Conservation (phyloP, 2,888 invertebrate genomes). For the Endomychus coccineus region DNA sequence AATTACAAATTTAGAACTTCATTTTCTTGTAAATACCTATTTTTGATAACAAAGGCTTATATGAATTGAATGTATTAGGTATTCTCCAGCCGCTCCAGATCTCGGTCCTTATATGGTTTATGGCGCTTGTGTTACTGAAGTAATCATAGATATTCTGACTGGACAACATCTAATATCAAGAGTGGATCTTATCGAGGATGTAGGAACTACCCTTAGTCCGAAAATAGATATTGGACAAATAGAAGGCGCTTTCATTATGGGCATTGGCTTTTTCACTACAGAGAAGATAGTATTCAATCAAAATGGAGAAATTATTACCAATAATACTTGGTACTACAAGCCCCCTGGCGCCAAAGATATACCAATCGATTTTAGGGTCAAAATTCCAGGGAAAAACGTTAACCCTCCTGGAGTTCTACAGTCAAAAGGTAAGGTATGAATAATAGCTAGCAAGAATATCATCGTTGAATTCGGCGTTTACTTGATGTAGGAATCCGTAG, state of each 20-base stretch:
- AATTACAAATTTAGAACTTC: too few species aligned
- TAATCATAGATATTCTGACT: conserved; percentile 70
- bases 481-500: too few species aligned
- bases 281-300: conserved; percentile 55
- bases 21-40: too few species aligned
- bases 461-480: too few species aligned
- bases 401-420: conserved; percentile 62
- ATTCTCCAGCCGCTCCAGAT: conserved; percentile 38
- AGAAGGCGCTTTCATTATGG: conserved; percentile 62
- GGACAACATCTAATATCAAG: conserved; percentile 64
- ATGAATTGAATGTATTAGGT: too few species aligned
- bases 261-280: conserved; percentile 63
- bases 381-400: conserved; percentile 56
- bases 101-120: conserved; percentile 56
- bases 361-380: conserved; percentile 66
- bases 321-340: conserved; percentile 77
- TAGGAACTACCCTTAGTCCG: conserved; percentile 67
- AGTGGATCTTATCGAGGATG: conserved; percentile 67
- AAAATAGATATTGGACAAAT: conserved; percentile 67
- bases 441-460: too few species aligned
- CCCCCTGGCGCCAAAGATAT: conserved; percentile 72
- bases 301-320: conserved; percentile 62
- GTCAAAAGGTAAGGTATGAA: conserved; percentile 67
- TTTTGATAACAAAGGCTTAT: too few species aligned
- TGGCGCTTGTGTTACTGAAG: conserved; percentile 57